Percentiles rank a stretch among this genome's conserved stretches.
Evolutionary conservation across 1,140 invertebrate genomes (phyloP).

Genomic region (Drosophila saltans): DNA sequence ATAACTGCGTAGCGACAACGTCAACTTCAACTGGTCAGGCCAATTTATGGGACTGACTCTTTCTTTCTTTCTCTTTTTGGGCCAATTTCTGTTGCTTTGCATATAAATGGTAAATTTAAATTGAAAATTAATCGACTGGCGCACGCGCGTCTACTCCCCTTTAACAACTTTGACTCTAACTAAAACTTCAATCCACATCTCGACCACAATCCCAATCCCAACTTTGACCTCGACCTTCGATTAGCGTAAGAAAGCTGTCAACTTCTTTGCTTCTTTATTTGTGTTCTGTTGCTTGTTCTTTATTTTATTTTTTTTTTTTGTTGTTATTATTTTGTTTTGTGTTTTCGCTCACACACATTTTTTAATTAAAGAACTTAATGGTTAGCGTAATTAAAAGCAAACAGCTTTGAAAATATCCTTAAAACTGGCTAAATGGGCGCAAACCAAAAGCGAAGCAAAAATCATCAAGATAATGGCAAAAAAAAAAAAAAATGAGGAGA

Average conservation of each 20-base stretch:
- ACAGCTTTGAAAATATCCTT: constrained; percentile 41
- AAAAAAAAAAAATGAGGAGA: background rate
- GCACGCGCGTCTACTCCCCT: constrained; percentile 27
- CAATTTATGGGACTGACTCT: constrained; percentile 55
- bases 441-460: constrained; percentile 31
- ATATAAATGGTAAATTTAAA: constrained; percentile 74
- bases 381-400: constrained; percentile 73
- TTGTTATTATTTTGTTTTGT: background rate
- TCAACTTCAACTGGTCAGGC: constrained; percentile 51
- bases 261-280: background rate
- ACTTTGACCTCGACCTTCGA: constrained; percentile 36
- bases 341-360: constrained; percentile 26
- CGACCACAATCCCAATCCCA: background rate
- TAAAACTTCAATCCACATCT: background rate
- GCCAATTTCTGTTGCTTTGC: constrained; percentile 41
- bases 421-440: constrained; percentile 25
- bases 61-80: background rate
- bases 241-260: constrained; percentile 29
- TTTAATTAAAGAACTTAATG: constrained; percentile 75
- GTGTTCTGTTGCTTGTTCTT: constrained; percentile 1
- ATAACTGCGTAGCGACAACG: constrained; percentile 58
- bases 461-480: constrained; percentile 16
- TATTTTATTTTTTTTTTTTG: background rate
- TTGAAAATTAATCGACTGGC: constrained; percentile 66
- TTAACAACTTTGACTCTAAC: background rate